Evolutionary conservation across 2,113 vertebrate species (phyloP).

Genomic region (Plecotus auritus): DNA sequence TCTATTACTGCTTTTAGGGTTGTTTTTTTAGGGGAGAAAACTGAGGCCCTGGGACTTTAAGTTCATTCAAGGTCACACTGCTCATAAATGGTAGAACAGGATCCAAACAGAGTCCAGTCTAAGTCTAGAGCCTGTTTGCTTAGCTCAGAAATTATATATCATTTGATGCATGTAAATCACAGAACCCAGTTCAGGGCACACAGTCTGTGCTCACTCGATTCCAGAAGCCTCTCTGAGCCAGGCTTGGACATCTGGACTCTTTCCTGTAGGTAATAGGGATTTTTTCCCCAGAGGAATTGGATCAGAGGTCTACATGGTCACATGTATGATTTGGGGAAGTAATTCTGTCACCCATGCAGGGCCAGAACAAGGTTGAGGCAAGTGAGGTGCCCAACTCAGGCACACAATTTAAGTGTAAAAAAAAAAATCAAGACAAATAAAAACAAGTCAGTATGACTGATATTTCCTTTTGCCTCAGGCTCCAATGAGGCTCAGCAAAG

Average conservation of each 20-base stretch:
- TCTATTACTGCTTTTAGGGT: not conserved
- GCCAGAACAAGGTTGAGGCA: not conserved
- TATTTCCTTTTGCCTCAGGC: not conserved
- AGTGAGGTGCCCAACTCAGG: not conserved
- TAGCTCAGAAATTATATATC: not conserved
- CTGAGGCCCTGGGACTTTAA: not conserved
- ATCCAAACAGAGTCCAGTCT: not conserved
- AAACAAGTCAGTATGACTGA: not conserved
- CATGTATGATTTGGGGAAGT: not conserved
- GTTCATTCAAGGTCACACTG: not conserved
- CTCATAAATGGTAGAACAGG: not conserved
- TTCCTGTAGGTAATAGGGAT: not conserved
- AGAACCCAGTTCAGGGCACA: not conserved
- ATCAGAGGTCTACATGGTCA: not conserved
- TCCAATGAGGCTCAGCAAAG: not conserved
- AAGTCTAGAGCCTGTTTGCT: not conserved
- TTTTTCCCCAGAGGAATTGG: not conserved
- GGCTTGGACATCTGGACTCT: not conserved
- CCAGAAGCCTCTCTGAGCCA: not conserved
- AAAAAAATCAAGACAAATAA: not conserved
- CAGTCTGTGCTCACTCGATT: fast-evolving
- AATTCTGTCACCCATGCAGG: not conserved
- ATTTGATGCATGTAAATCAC: not conserved
- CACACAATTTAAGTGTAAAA: not conserved
- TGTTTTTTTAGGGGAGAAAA: not conserved